Base-by-base conservation (phyloP, 2,113 vertebrate species). In the Sceloporus undulatus region DNA sequence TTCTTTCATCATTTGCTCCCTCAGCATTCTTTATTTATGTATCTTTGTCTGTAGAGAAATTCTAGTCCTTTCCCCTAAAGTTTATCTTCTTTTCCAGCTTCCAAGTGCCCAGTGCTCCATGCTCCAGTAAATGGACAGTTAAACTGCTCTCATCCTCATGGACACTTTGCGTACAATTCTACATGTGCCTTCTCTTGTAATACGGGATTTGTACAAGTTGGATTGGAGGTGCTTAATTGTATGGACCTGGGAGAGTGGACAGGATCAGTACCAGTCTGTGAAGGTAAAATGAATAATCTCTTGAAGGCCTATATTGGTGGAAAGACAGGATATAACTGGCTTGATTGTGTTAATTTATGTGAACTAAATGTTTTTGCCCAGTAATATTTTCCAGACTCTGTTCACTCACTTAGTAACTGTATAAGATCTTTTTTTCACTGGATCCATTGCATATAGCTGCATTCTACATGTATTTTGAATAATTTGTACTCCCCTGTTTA, bases 121-220 rank as follows among this genome's bases (percentile, higher is more conserved):
- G 56, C 86, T 76, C 90, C 94, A 10, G 11, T 68, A 1, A 59
- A 66, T 9, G 94, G 93, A 29, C 91, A 34, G 4, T 27, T 77
- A 82, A 90, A 5, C 93, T 98, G 98, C 88, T 96, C 91, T 34
- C 95, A 97, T 18, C 95, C 92, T 25, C 85, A 97, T 0, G 89
- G 94, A 0, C 5, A 91, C 21, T 93, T 96, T 2, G 40, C 92
- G 81, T 98, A 94, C 4, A 93, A 94, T 82, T 95, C 94, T 84
- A 93, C 48, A 76, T 98, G 98, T 91, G 94, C 3, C 27, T 95
- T 95, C 90, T 94, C 85, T 70, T 95, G 93, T 29, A 18, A 89
- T 0, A 3, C 81, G 14, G 91, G 91, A n/a, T 94, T 93, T 40
- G 25, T 65, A 21, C 54, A 90, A 10, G 73, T 82, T 16, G 94